phyloP scores from a whole-genome alignment of 2,113 vertebrate genomes.

The Oxygymnocypris stewartii region DNA sequence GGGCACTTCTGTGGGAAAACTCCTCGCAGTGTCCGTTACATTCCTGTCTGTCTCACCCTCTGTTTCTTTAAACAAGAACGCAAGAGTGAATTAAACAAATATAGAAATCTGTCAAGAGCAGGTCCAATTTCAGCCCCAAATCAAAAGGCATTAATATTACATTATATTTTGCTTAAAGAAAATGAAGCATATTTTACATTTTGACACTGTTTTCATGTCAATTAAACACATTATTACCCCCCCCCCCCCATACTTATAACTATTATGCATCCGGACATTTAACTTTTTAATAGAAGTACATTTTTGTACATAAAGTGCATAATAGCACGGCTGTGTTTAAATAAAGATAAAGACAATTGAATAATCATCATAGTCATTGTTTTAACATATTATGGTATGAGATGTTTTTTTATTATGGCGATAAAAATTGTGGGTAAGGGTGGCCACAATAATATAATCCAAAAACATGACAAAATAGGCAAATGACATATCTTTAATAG shows the following conservation, averaged over 20 bases:
- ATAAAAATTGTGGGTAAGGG: not conserved
- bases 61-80: too few species aligned
- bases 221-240: too few species aligned
- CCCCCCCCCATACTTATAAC: not conserved
- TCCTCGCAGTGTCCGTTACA: constrained; percentile 85
- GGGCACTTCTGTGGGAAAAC: constrained; percentile 82
- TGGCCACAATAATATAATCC: too few species aligned
- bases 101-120: not conserved
- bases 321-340: not conserved
- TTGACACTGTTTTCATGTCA: not conserved
- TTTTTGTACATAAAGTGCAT: not conserved
- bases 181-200: not conserved
- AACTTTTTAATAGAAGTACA: not conserved
- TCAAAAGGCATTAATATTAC: not conserved
- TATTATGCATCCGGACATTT: not conserved
- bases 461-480: too few species aligned
- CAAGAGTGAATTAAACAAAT: too few species aligned
- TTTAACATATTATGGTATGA: too few species aligned
- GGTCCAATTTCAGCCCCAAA: not conserved
- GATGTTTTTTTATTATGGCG: not conserved
- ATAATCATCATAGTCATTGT: not conserved
- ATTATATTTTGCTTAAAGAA: not conserved
- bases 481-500: too few species aligned
- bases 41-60: constrained; percentile 69
- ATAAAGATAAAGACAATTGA: too few species aligned